Conservation (phyloP, 2,888 invertebrate genomes). For the Tinea pellionella region DNA sequence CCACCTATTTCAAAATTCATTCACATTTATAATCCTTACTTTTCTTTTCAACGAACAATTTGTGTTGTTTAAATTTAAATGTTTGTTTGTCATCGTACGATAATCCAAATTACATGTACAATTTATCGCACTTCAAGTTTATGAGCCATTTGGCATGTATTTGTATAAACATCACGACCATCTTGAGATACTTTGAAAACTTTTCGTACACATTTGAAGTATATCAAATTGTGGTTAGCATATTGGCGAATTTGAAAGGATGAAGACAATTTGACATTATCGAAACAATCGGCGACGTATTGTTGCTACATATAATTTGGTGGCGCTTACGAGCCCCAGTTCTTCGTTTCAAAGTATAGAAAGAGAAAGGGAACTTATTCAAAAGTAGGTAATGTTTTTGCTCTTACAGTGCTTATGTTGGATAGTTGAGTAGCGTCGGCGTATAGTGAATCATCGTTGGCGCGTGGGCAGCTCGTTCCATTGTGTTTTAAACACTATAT, state of each 20-base stretch:
- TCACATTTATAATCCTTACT: not conserved
- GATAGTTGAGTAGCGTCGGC: conserved; percentile 41
- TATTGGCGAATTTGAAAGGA: too few species aligned
- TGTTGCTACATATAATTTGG: not conserved
- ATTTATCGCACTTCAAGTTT: conserved; percentile 53
- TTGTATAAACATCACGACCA: conserved; percentile 36
- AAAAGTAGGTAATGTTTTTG: conserved; percentile 70
- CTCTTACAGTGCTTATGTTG: conserved; percentile 26
- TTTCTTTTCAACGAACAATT: not conserved
- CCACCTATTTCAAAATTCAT: not conserved
- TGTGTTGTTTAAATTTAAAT: not conserved
- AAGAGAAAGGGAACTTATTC: conserved; percentile 68
- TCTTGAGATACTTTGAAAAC: conserved; percentile 33
- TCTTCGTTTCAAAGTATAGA: conserved; percentile 51
- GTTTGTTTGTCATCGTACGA: conserved; percentile 44
- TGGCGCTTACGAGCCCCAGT: conserved; percentile 28
- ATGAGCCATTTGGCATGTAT: conserved; percentile 49
- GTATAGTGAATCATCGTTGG: conserved; percentile 48
- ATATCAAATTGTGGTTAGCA: too few species aligned
- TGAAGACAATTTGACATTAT: too few species aligned
- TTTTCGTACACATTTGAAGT: conserved; percentile 23
- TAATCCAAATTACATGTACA: conserved; percentile 35
- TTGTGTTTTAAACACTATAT: conserved; percentile 52
- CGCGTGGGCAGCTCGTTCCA: conserved; percentile 54
- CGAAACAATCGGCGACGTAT: not conserved